A percentile compares a stretch with the other conserved stretches of the same genome.
Evolutionary conservation across 2,113 vertebrate species (phyloP).

Genomic region (Equus przewalskii): DNA sequence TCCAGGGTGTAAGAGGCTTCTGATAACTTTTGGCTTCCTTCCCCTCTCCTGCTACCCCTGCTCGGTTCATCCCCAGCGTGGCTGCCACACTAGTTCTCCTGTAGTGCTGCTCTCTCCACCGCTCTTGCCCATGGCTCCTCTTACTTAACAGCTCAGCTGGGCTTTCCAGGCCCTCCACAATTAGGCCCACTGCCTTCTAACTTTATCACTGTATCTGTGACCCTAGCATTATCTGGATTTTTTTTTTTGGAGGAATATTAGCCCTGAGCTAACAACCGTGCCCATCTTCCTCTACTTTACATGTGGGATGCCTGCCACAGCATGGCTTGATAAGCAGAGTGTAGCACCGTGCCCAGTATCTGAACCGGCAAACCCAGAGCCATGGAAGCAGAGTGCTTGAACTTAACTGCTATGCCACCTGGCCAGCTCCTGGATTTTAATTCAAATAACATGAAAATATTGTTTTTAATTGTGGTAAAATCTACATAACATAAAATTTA

Average conservation of each 20-base stretch:
- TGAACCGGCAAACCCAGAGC: too few relatives aligned
- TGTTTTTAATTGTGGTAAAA: neutral
- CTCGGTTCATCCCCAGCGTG: neutral
- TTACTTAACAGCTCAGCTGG: neutral
- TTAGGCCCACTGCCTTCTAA: neutral
- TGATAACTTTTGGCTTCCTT: neutral
- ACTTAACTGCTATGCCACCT: too few relatives aligned
- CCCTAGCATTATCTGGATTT: neutral
- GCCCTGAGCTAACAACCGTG: too few relatives aligned
- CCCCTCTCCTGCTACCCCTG: too few relatives aligned
- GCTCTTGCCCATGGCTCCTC: accelerated
- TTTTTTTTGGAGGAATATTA: too few relatives aligned
- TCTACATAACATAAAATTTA: neutral
- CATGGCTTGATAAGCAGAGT: too few relatives aligned
- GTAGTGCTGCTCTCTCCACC: accelerated
- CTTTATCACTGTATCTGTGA: neutral
- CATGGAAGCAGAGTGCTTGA: too few relatives aligned
- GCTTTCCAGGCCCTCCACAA: neutral
- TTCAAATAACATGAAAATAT: neutral
- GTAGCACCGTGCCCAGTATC: too few relatives aligned
- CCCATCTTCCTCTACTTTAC: too few relatives aligned
- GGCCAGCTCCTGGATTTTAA: neutral
- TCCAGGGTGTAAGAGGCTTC: neutral
- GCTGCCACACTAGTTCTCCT: neutral
- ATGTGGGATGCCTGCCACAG: too few relatives aligned